Evolutionary conservation across 2,797 vertebrate genomes (phyloP).

Genomic region (Paramormyrops hopkinsi): DNA sequence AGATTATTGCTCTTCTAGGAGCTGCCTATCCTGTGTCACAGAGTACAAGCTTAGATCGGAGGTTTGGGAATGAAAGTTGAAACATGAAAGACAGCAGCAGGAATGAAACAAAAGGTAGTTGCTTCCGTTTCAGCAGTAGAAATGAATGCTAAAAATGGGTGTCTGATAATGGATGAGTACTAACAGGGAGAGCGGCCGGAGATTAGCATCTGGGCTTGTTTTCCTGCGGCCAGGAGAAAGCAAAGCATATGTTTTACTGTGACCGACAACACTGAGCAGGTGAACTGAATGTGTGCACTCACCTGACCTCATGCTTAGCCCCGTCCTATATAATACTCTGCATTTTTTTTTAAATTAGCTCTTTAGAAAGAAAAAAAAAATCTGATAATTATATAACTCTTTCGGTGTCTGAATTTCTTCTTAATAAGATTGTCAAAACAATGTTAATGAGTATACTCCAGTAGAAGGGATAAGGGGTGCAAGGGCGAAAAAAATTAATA

Average conservation of each 20-base stretch:
- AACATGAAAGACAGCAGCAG: background rate
- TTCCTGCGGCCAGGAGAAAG: background rate
- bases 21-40: background rate
- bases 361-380: background rate
- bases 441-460: no score
- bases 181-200: background rate
- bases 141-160: background rate
- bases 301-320: background rate
- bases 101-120: background rate
- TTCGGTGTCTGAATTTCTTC: background rate
- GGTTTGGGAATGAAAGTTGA: background rate
- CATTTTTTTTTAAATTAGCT: background rate
- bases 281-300: background rate
- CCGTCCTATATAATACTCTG: background rate
- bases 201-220: background rate
- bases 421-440: no score
- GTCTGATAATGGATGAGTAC: background rate
- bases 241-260: background rate
- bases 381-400: background rate
- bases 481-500: no score
- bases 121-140: background rate
- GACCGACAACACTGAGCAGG: background rate
- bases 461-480: no score
- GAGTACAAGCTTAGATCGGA: background rate
- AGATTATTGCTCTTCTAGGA: background rate